Evolutionary conservation across 1,140 invertebrate genomes (phyloP).

Genomic region (Cydia fagiglandana): DNA sequence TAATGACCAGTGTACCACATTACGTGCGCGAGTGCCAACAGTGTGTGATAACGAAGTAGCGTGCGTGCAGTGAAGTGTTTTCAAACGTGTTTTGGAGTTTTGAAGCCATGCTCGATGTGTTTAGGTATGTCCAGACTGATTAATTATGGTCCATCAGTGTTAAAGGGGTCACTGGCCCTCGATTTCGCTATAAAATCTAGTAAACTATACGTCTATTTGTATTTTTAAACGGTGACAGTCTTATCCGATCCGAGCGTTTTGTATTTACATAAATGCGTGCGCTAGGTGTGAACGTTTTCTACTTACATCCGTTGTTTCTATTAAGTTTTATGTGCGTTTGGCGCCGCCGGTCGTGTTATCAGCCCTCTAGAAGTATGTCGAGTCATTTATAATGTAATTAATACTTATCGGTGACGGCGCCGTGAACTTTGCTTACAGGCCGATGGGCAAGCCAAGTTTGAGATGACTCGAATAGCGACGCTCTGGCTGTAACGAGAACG

Average conservation of each 20-base stretch:
- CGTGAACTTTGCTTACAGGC: conserved; percentile 59
- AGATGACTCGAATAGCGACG: conserved; percentile 33
- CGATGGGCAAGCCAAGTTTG: conserved; percentile 31
- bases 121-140: conserved; percentile 74
- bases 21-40: conserved; percentile 72
- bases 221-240: conserved; percentile 51
- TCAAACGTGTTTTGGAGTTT: conserved; percentile 68
- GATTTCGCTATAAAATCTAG: conserved; percentile 47
- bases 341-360: conserved; percentile 66
- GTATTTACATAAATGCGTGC: conserved; percentile 42
- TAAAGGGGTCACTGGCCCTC: conserved; percentile 63
- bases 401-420: conserved; percentile 64
- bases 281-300: conserved; percentile 37
- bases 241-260: conserved; percentile 33
- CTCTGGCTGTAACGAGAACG: conserved; percentile 15
- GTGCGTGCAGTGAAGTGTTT: conserved; percentile 69
- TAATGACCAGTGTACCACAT: conserved; percentile 69
- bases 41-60: conserved; percentile 74
- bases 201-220: conserved; percentile 36
- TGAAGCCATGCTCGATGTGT: conserved; percentile 67
- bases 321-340: conserved; percentile 57
- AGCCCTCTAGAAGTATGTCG: conserved; percentile 65
- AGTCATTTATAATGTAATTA: conserved; percentile 75
- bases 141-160: conserved; percentile 71
- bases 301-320: conserved; percentile 39